Evolutionary conservation across 92 coral and sea anemone species (phyloP).

Genomic region (Diadumene lineata): DNA sequence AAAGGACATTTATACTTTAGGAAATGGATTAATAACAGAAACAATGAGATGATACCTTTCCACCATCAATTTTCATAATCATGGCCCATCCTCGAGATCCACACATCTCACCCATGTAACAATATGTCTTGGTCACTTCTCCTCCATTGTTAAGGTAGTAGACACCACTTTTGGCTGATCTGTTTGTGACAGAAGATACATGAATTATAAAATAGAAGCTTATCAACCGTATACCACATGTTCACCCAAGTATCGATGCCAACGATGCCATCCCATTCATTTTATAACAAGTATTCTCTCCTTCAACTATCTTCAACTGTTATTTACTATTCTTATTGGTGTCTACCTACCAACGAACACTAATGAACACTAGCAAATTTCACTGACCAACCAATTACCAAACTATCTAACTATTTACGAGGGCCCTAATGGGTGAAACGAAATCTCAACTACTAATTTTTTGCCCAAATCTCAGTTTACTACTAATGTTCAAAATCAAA

Average conservation of each 20-base stretch:
- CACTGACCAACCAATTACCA: not conserved
- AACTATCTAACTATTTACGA: not conserved
- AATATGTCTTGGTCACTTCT: constrained; percentile 23
- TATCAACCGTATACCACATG: too few relatives aligned
- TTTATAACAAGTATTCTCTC: too few relatives aligned
- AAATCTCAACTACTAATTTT: too few relatives aligned
- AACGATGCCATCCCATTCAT: too few relatives aligned
- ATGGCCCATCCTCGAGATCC: constrained; percentile 37
- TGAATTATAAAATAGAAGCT: too few relatives aligned
- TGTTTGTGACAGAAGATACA: not conserved
- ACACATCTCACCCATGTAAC: constrained; percentile 42
- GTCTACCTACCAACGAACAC: not conserved
- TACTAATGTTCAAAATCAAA: too few relatives aligned
- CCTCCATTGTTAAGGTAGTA: constrained; percentile 29
- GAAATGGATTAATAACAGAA: too few relatives aligned
- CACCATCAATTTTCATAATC: constrained; percentile 43
- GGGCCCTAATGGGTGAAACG: too few relatives aligned
- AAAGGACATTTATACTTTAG: not conserved
- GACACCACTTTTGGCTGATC: constrained; percentile 33
- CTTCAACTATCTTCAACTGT: too few relatives aligned
- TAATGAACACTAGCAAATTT: not conserved
- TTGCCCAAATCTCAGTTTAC: too few relatives aligned
- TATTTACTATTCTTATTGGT: too few relatives aligned
- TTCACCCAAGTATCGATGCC: too few relatives aligned
- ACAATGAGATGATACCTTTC: constrained; percentile 23